Evolutionary conservation across 2,888 invertebrate species (phyloP), one percentile per base, ranked within the genome.

Genomic region (Pterobdella sp.): DNA sequence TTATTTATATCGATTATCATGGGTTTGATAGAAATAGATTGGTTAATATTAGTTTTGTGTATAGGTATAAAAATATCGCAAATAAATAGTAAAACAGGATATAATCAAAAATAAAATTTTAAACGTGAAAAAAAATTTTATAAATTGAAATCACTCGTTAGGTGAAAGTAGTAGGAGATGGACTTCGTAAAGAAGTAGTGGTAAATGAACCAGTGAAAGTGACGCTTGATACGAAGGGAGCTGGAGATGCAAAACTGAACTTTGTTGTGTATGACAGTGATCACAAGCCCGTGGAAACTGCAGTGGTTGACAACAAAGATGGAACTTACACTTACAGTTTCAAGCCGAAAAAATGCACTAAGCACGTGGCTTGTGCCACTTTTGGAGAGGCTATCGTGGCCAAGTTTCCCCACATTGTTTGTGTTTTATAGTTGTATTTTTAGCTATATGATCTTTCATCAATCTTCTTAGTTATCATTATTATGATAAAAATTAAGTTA

Each of bases 311-410:
- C 79, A 83, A 83, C 78, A 79, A 80, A 74, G 81, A 84, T 75
- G 83, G 83, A 2, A 84, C 83, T 1, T 83, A 77, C 79, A 75
- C 79, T 68, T 84, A 84, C 76, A 80, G 80, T 72, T 84, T 84
- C 79, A 88, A 87, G 65, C 90, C 93, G 36, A 88, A 86, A 73
- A 86, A 87, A 37, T 87, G 88, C 4, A 88, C 88, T 74, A 89
- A 90, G 76, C 91, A 93, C 82, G 89, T 90, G 10, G 89, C 87
- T 74, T 80, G 81, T 74, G 90, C 92, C 1, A 90, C 91, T 78
- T 92, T 90, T 82, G 92, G 91, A 35, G 90, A 90, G 31, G 91
- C 92, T 14, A 89, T 91, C 32, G 89, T 91, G 1, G 89, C 89
- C 75, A 89, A 90, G 79, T 91, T 91, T 66, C 93, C 93, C 0